Conservation (phyloP, 2,888 invertebrate genomes). For the Atethmia centrago region DNA sequence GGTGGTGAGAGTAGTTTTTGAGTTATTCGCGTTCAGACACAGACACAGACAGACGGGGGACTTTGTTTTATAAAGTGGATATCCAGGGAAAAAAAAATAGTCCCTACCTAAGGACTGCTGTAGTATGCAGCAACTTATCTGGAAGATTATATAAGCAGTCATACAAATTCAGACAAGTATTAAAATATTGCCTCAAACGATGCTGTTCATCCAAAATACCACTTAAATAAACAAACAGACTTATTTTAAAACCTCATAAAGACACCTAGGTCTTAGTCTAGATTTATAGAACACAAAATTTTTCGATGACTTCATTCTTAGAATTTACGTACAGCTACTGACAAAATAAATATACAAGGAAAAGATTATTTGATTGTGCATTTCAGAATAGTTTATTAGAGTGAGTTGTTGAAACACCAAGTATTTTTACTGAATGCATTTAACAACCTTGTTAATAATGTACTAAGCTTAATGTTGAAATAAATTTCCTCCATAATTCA, state of each 20-base stretch:
- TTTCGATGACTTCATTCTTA: constrained; percentile 36
- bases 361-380: constrained; percentile 56
- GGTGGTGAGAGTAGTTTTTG: no score
- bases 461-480: constrained; percentile 60
- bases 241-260: constrained; percentile 3
- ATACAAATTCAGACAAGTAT: background rate
- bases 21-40: no score
- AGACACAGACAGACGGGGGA: no score
- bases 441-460: constrained; percentile 56
- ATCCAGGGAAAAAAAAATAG: no score
- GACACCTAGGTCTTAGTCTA: constrained; percentile 41
- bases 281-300: constrained; percentile 32
- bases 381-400: constrained; percentile 46
- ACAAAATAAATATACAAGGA: constrained; percentile 51
- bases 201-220: background rate
- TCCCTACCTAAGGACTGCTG: background rate
- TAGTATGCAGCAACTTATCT: background rate
- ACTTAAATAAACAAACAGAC: constrained; percentile 12
- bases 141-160: background rate
- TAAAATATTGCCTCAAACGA: background rate
- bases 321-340: constrained; percentile 32
- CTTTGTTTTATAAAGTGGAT: no score
- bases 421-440: constrained; percentile 57
- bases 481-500: constrained; percentile 56
- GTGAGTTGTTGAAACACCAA: constrained; percentile 42